Evolutionary conservation across 2,797 vertebrate genomes (phyloP).

Genomic region (Cuculus canorus): DNA sequence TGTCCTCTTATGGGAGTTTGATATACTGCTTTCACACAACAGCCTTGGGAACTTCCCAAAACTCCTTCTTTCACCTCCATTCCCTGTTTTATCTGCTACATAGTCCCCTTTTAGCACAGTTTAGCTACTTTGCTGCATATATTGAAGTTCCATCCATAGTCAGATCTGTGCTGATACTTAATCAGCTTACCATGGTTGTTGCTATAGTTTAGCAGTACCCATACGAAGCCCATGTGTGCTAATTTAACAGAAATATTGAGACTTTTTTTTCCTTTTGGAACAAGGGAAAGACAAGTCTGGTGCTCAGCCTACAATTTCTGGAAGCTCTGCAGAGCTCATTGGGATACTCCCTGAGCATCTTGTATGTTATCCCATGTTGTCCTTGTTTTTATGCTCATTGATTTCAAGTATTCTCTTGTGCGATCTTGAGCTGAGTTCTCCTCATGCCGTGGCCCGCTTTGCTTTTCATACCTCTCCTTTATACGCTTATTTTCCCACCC

Average conservation of each 20-base stretch:
- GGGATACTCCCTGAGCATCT: not conserved
- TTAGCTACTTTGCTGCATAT: not conserved
- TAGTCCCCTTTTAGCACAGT: not conserved
- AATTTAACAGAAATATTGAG: constrained; percentile 11
- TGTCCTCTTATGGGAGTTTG: no score
- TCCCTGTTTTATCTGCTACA: not conserved
- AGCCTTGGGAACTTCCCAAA: not conserved
- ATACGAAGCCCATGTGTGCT: not conserved
- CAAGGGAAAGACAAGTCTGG: not conserved
- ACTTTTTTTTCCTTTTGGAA: not conserved
- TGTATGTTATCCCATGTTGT: not conserved
- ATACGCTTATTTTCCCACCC: not conserved
- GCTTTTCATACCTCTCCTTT: not conserved
- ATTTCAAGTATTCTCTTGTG: not conserved
- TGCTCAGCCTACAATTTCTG: constrained; percentile 9
- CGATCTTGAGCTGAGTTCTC: not conserved
- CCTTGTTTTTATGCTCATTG: not conserved
- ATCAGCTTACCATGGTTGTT: not conserved
- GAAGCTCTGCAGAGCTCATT: not conserved
- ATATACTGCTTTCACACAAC: not conserved
- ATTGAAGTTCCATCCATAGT: not conserved
- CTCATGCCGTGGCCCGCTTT: rapidly evolving
- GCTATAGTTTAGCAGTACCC: not conserved
- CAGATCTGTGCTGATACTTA: not conserved
- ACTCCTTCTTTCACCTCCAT: not conserved